These are phyloP conservation scores for Portevinia maculata DNA, from an alignment of 2,888 invertebrate species.

Conservation along the genomic window DNA sequence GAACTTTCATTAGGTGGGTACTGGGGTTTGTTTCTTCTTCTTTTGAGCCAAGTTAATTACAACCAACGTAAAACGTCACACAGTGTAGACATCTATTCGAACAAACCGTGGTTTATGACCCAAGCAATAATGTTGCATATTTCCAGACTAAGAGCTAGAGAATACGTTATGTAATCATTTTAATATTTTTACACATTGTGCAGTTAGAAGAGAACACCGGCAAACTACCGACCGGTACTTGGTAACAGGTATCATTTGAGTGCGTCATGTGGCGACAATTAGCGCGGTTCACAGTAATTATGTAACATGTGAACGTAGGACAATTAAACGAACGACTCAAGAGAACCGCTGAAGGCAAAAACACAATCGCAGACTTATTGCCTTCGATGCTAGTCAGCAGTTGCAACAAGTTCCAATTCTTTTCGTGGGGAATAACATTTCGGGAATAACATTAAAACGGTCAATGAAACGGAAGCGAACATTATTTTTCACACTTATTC, in stretches of 20 bases:
- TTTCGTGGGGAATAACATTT: too few relatives aligned
- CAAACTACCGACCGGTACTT: conserved; percentile 13
- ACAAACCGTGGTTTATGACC: conserved; percentile 58
- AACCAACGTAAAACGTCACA: conserved; percentile 39
- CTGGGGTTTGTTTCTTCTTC: conserved; percentile 1
- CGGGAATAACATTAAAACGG: too few relatives aligned
- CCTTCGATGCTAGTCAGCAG: background rate
- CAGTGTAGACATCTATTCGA: conserved; percentile 4
- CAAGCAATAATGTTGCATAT: conserved; percentile 27
- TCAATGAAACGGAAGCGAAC: background rate
- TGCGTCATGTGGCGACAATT: conserved; percentile 68
- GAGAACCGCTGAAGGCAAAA: conserved; percentile 41
- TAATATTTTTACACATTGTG: conserved; percentile 67
- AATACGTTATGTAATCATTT: conserved; percentile 59
- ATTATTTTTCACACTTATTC: background rate
- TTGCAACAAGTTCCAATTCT: background rate
- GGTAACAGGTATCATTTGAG: conserved; percentile 63
- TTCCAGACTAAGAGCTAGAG: conserved; percentile 19
- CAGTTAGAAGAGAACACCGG: conserved; percentile 58
- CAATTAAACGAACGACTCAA: conserved; percentile 45
- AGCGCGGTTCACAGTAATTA: conserved; percentile 50
- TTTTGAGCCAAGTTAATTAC: conserved; percentile 41
- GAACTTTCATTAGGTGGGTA: conserved; percentile 27
- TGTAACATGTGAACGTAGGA: conserved; percentile 36
- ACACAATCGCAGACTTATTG: conserved; percentile 10